Base-by-base conservation (phyloP, 2,797 vertebrate species). In the Hippopotamyrus pictus region DNA sequence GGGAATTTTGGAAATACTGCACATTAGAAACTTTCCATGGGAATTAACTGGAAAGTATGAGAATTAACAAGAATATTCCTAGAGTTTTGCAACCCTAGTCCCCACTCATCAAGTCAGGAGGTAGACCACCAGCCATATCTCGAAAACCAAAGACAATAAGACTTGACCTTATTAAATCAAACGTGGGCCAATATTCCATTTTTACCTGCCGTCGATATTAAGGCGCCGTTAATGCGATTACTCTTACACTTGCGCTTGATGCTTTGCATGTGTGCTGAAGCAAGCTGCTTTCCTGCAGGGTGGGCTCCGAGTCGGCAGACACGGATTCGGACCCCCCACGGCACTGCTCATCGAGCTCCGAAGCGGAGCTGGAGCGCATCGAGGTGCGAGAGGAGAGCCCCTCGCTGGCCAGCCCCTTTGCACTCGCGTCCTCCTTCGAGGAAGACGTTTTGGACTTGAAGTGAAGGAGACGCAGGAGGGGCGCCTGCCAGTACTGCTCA, bases 401-500 rank as follows among this genome's bases (percentile, higher is more conserved):
- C 0, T 92, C 94, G 0, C 94, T 96, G 6, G 92, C 94, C 91
- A 95, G 92, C 92, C 95, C 95, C 0, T 98, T 98, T 90, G 94
- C 95, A 79, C 94, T 97, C 87, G 91, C 96, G 41, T 94, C 96
- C 6, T 97, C 97, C 90, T 98, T 97, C 0, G 97, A 98, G 53
- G 98, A 99, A 94, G 98, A 99, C 89, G 92, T 97, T 92, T 94
- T 99, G 94, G 98, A 99, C 94, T 96, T 99, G 92, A 99, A 99
- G 95, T 99, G 97, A 98, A 94, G 95, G 95, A 94, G 95, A 94
- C 96, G 94, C 90, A 8, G 54, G 54, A 59, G n/a, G 90, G 92
- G 53, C 51, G 41, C 54, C 73, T 90, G 57, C 92, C 92, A 90
- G 91, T 4, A 46, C 76, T 22, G 41, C 17, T 51, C 48, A 57